Evolutionary conservation across 2,797 vertebrate species (phyloP).

Genomic region (Leuciscus waleckii): DNA sequence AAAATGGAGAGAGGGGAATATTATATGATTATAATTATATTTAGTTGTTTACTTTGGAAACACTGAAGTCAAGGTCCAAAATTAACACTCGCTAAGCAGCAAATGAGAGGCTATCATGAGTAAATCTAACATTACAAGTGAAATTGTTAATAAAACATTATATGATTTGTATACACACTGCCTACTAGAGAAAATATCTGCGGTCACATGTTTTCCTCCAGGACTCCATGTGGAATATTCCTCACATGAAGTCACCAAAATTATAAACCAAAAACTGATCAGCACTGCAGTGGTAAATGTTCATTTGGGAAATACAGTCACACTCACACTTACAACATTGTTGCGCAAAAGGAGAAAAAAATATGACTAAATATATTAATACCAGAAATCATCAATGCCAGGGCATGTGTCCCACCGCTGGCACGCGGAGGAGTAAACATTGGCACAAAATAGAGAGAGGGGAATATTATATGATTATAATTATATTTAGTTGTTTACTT

Average conservation of each 20-base stretch:
- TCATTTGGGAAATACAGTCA: too few relatives aligned
- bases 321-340: too few relatives aligned
- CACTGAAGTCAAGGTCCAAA: slow-evolving; percentile 11
- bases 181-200: too few relatives aligned
- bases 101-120: not conserved
- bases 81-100: not conserved
- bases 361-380: not conserved
- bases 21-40: slow-evolving; percentile 2
- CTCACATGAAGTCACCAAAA: too few relatives aligned
- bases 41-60: slow-evolving; percentile 16
- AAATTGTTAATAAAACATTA: not conserved
- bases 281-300: too few relatives aligned
- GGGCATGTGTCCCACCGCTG: not conserved
- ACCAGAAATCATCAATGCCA: not conserved
- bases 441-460: not conserved
- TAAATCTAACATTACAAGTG: not conserved
- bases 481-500: slow-evolving; percentile 19
- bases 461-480: not conserved
- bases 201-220: too few relatives aligned
- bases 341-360: not conserved
- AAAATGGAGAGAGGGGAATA: not conserved
- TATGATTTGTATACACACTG: too few relatives aligned
- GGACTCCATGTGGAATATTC: too few relatives aligned
- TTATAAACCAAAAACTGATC: too few relatives aligned
- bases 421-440: slow-evolving; percentile 11